These are phyloP conservation scores for Pseudopodoces humilis DNA, from an alignment of 2,113 vertebrate genomes.

Conservation along the genomic window DNA sequence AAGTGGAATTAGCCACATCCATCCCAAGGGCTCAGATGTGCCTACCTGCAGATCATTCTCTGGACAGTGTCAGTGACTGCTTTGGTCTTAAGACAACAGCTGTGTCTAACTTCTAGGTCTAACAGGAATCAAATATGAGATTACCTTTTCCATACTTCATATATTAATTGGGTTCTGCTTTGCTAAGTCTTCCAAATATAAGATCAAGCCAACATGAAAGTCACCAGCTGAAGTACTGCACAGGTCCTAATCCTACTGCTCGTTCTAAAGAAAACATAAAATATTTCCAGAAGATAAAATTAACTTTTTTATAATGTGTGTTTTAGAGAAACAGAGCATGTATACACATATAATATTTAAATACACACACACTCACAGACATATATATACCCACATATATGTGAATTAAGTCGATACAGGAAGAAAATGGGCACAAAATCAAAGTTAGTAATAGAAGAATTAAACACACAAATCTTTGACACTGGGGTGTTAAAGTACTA, in stretches of 20 bases:
- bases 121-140: neutral
- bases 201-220: neutral
- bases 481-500: neutral
- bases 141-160: neutral
- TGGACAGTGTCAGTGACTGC: accelerated
- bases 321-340: neutral
- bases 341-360: neutral
- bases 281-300: neutral
- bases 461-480: neutral
- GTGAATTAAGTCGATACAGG: neutral
- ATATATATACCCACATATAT: neutral
- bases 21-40: neutral
- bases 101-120: neutral
- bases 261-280: neutral
- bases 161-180: neutral
- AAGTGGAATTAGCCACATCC: neutral
- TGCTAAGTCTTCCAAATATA: neutral
- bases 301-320: neutral
- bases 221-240: neutral
- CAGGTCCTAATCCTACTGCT: neutral
- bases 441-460: neutral
- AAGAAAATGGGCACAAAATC: neutral
- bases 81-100: neutral
- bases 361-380: neutral
- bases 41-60: neutral